phyloP scores from a whole-genome alignment of 2,888 invertebrate genomes.

The Apodemia hepburni region DNA sequence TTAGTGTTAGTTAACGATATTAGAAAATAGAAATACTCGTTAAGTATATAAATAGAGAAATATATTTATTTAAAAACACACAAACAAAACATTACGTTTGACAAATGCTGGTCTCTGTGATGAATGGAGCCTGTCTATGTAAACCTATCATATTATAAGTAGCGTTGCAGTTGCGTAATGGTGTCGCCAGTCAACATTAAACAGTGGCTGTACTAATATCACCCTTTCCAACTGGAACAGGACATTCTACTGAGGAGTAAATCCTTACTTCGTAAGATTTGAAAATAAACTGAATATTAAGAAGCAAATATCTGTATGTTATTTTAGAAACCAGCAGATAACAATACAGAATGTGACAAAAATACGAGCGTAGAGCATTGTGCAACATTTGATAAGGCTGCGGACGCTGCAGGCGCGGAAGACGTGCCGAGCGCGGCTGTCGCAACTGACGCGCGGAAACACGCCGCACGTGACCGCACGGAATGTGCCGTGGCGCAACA shows the following conservation, averaged over 20 bases:
- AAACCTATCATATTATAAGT: too few species aligned
- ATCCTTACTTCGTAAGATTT: not conserved
- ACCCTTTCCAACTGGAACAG: not conserved
- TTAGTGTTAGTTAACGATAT: too few species aligned
- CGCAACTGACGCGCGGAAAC: conserved; percentile 15
- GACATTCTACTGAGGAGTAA: not conserved
- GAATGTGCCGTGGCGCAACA: conserved; percentile 27
- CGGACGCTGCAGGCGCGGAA: conserved; percentile 1
- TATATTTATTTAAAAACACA: too few species aligned
- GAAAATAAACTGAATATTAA: not conserved
- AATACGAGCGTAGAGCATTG: not conserved
- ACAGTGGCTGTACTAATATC: too few species aligned
- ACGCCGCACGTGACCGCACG: conserved; percentile 22
- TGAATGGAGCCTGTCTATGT: too few species aligned
- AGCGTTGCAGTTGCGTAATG: too few species aligned
- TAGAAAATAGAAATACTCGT: too few species aligned
- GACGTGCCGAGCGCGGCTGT: conserved; percentile 20
- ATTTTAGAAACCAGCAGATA: conserved; percentile 6
- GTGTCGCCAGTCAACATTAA: too few species aligned
- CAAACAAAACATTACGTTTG: too few species aligned
- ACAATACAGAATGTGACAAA: conserved; percentile 2
- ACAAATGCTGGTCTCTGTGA: too few species aligned
- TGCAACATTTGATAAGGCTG: not conserved
- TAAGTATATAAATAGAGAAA: too few species aligned
- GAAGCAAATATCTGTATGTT: not conserved